phyloP scores from a whole-genome alignment of 1,140 invertebrate genomes.

The Papilio machaon region DNA sequence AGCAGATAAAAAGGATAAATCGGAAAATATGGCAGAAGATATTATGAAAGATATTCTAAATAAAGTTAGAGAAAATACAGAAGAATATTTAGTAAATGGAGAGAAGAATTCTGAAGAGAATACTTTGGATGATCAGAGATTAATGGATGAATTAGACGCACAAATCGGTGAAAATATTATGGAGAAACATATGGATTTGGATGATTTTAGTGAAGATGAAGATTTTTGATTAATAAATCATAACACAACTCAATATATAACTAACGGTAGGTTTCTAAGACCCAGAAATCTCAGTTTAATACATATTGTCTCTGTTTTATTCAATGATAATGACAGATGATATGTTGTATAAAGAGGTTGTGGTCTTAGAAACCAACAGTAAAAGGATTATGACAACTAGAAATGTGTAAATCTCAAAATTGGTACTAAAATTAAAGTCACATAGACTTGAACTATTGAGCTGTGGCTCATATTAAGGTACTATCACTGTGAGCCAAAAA shows the following conservation, averaged over 20 bases:
- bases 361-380: not conserved
- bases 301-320: too few species aligned
- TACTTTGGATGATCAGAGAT: constrained; percentile 51
- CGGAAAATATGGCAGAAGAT: not conserved
- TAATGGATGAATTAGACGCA: constrained; percentile 55
- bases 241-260: too few species aligned
- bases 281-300: too few species aligned
- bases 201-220: constrained; percentile 53
- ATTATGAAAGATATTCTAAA: constrained; percentile 23
- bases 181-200: constrained; percentile 45
- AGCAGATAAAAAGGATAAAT: not conserved
- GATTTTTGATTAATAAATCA: constrained; percentile 43
- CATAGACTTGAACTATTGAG: too few species aligned
- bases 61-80: constrained; percentile 2
- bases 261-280: too few species aligned
- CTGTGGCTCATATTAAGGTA: too few species aligned
- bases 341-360: too few species aligned
- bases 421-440: too few species aligned
- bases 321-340: too few species aligned
- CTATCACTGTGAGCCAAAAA: too few species aligned
- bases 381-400: too few species aligned
- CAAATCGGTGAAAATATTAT: constrained; percentile 50
- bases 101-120: constrained; percentile 44
- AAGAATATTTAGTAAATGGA: constrained; percentile 37
- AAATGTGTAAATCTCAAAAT: too few species aligned